Base-by-base conservation (phyloP, 2,113 vertebrate species). In the Toxostoma redivivum region DNA sequence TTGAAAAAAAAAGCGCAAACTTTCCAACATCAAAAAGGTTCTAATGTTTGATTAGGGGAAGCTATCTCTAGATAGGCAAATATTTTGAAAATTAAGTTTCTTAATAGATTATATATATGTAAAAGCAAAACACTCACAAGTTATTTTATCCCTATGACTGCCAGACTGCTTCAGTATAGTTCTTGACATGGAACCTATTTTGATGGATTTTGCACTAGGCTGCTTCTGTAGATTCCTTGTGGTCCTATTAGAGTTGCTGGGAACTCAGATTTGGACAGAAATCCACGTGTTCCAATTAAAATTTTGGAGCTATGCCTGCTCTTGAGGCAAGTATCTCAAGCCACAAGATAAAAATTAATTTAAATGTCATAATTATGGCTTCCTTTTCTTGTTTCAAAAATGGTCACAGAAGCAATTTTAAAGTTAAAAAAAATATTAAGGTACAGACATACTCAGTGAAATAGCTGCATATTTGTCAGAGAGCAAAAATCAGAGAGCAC, bases 1-100 rank as follows among this genome's bases (percentile, higher is more conserved):
- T 45, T 56, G 4, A 2, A 38, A 40, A 37, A n/a, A 27, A n/a
- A 27, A n/a, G 15, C 1, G 0, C 2, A n/a, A 67, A 64, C 1
- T 47, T 25, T 86, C 19, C 31, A 65, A n/a, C 8, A 42, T 15
- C 14, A 74, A 1, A 33, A n/a, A n/a, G 5, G 4, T 78, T 77
- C 47, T 38, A 38, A 28, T 8, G 28, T 72, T 66, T 69, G 20
- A 58, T 60, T 48, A 51, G 15, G 7, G 42, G 22, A 69, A 57
- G 3, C 2, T 35, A 23, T 45, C 9, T 37, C 19, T 61, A 61
- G 10, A 31, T 27, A 38, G 4, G 4, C 2, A 88, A 51, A 40
- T 76, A 53, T 33, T 65, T 81, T 69, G 8, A 72, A 80, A 83
- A 56, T 44, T 2, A 60, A 40, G 2, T 71, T 83, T 54, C 25